Evolutionary conservation across 2,113 vertebrate genomes (phyloP).

Genomic region (Brachyistius frenatus): DNA sequence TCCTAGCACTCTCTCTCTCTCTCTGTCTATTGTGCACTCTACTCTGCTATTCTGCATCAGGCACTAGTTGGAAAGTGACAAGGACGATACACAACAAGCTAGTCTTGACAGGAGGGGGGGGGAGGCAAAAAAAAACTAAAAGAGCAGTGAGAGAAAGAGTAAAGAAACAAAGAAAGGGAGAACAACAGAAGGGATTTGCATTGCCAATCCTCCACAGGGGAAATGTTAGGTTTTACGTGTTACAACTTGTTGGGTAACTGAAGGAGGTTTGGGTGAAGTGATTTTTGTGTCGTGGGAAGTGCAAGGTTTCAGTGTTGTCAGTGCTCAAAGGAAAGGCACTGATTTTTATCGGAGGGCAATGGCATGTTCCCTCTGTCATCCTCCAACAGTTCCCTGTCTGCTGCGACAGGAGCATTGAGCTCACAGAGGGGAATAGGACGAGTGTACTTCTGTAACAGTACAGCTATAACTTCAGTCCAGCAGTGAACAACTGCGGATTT

Average conservation of each 20-base stretch:
- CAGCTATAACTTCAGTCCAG: no score
- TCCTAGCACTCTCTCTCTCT: slow-evolving; percentile 16
- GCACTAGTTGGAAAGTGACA: slow-evolving; percentile 59
- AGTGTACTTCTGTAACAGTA: no score
- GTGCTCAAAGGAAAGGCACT: slow-evolving; percentile 47
- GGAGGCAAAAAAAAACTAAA: slow-evolving; percentile 10
- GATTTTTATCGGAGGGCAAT: slow-evolving; percentile 62
- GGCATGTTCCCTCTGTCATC: slow-evolving; percentile 21
- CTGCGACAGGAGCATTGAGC: no score
- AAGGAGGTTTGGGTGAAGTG: slow-evolving; percentile 71
- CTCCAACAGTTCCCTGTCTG: not conserved
- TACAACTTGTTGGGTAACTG: slow-evolving; percentile 79
- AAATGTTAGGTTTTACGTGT: slow-evolving; percentile 67
- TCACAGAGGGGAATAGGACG: no score
- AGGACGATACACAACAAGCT: slow-evolving; percentile 59
- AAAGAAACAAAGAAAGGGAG: slow-evolving; percentile 64
- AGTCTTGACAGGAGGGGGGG: slow-evolving; percentile 46
- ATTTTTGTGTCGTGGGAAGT: slow-evolving; percentile 75
- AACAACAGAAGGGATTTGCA: slow-evolving; percentile 70
- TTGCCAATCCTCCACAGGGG: slow-evolving; percentile 41
- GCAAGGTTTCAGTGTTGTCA: slow-evolving; percentile 69
- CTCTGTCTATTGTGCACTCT: slow-evolving; percentile 33
- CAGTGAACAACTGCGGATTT: no score
- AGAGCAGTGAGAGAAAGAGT: slow-evolving; percentile 42
- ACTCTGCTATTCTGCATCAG: slow-evolving; percentile 54